Percentiles rank a stretch among this genome's conserved stretches.
Conservation (phyloP, 1,140 invertebrate species). For the Patella vulgata region DNA sequence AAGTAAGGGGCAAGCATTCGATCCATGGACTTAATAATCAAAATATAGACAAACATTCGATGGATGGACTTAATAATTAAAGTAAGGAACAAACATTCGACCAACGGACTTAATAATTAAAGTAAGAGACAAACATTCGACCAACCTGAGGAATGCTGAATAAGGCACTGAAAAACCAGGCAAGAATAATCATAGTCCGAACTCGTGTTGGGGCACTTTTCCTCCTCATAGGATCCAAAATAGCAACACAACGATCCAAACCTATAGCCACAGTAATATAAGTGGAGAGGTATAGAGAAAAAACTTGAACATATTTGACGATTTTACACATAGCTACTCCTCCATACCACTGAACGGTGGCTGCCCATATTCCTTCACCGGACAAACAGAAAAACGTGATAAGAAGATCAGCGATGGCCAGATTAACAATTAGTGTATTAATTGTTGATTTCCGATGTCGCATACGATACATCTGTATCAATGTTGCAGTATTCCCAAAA, state of each 20-base stretch:
- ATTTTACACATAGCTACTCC: constrained; percentile 82
- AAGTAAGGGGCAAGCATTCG: too few species aligned
- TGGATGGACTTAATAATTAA: too few species aligned
- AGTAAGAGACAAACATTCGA: too few species aligned
- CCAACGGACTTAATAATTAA: too few species aligned
- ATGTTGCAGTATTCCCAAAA: constrained; percentile 78
- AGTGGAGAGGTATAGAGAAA: constrained; percentile 77
- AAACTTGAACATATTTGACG: constrained; percentile 79
- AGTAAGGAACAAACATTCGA: too few species aligned
- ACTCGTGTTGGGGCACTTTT: constrained; percentile 75
- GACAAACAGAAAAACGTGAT: constrained; percentile 84
- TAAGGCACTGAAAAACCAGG: constrained; percentile 77
- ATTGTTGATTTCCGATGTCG: constrained; percentile 73
- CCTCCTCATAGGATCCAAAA: constrained; percentile 82
- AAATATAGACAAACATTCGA: too few species aligned
- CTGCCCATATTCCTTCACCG: constrained; percentile 81
- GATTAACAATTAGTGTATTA: constrained; percentile 80
- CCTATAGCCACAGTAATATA: constrained; percentile 85
- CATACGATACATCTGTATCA: constrained; percentile 76
- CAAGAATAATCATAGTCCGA: constrained; percentile 66
- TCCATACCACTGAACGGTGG: constrained; percentile 82
- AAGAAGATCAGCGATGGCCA: constrained; percentile 75
- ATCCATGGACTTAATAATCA: too few species aligned
- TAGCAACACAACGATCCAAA: constrained; percentile 80
- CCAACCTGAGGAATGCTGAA: constrained; percentile 85